phyloP scores from a whole-genome alignment of 2,797 vertebrate genomes.

The Rhabdomys pumilio region DNA sequence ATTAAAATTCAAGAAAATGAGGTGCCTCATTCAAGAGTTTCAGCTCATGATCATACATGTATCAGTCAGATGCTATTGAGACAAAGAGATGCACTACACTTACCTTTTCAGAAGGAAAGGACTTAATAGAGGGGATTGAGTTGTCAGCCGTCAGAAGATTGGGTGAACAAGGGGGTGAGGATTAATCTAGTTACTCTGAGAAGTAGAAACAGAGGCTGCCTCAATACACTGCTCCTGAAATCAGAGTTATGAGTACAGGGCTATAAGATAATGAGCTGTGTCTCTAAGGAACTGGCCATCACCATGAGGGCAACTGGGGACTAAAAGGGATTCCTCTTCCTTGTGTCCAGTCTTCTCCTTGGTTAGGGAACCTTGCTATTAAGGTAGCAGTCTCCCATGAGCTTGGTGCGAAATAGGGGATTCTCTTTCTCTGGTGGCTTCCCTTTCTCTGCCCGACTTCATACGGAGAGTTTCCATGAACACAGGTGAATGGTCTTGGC shows the following conservation, averaged over 20 bases:
- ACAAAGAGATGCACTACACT: not conserved
- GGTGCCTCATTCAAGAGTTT: not conserved
- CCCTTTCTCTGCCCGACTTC: not conserved
- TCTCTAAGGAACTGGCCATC: not conserved
- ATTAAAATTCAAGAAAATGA: not conserved
- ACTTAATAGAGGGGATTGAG: not conserved
- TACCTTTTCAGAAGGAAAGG: not conserved
- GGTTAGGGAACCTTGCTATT: not conserved
- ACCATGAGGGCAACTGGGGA: not conserved
- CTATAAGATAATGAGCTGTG: not conserved
- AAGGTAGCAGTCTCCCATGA: not conserved
- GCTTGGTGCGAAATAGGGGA: not conserved
- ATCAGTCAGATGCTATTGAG: not conserved
- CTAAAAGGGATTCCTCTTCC: not conserved
- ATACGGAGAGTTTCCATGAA: not conserved
- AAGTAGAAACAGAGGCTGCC: not conserved
- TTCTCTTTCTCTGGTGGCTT: not conserved
- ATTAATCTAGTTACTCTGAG: not conserved
- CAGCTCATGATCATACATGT: not conserved
- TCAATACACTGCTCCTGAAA: not conserved
- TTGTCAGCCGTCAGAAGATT: not conserved
- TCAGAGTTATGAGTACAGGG: not conserved
- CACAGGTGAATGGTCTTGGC: not conserved
- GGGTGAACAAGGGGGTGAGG: not conserved
- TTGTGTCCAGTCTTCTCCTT: not conserved